Evolutionary conservation across 2,888 invertebrate species (phyloP), one percentile per base, ranked within the genome.

Genomic region (Autographa pulchrina): DNA sequence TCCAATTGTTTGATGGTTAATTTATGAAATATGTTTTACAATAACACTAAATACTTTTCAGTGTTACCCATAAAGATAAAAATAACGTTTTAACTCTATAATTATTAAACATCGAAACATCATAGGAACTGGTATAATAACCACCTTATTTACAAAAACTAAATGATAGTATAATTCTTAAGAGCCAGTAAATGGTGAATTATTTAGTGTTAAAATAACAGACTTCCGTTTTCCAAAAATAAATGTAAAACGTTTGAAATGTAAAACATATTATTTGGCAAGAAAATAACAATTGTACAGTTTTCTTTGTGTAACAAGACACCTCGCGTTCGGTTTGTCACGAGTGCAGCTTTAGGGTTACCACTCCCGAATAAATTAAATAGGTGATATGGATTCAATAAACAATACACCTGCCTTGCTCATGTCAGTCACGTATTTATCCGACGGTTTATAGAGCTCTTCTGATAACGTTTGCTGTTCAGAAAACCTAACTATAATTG

Each of bases 351-450:
- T 25, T 20, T 56, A 56, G 54, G 14, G 16, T 31, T 56, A 63
- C 66, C 66, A 69, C 62, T 75, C 58, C 14, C 52, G 18, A 62
- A 59, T n/a, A 41, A n/a, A 48, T 54, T 56, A 68, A 48, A 70
- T 62, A 66, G 70, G 54, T 66, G 59, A 59, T 77, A 77, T 72
- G 71, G 80, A 80, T 77, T 71, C 25, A 62, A 38, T 76, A 76
- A 74, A 64, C 70, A 64, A 76, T 65, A 71, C 80, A 77, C 68
- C 16, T 61, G 77, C 60, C 77, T 68, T 77, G 68, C 71, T 61
- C 43, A 68, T 66, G 81, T 78, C 77, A 77, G 81, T 48, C 77
- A 77, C 77, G 81, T 78, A 54, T 61, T 68, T 80, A 80, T 78
- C 77, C 68, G 9, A 13, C 32, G 25, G 62, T 68, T 64, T 65